These are phyloP conservation scores for Copidosoma floridanum DNA, from an alignment of 1,140 invertebrate species.

Conservation along the genomic window DNA sequence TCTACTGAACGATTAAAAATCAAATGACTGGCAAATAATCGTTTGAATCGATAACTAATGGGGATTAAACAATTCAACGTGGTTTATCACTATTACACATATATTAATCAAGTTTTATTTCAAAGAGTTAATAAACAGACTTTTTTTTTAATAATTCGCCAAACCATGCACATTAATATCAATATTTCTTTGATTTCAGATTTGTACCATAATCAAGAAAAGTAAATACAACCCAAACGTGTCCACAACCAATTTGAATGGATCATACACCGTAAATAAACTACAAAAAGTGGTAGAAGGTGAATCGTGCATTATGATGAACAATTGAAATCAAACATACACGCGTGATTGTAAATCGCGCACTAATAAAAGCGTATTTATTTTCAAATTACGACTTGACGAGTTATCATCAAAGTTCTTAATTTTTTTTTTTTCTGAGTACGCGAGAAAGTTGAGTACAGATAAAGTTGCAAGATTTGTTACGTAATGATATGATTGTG, in stretches of 20 bases:
- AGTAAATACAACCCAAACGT: conserved; percentile 50
- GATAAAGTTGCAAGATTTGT: too few species aligned
- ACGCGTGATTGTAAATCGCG: conserved; percentile 25
- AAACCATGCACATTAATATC: too few species aligned
- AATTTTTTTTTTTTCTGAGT: conserved; percentile 48
- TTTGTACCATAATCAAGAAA: conserved; percentile 53
- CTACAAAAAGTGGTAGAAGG: conserved; percentile 44
- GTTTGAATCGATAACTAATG: too few species aligned
- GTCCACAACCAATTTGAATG: conserved; percentile 47
- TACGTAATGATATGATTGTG: conserved; percentile 26
- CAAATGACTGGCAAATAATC: too few species aligned
- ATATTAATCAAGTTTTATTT: too few species aligned
- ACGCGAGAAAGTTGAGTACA: conserved; percentile 28
- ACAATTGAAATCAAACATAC: conserved; percentile 42
- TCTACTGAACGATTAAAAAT: too few species aligned
- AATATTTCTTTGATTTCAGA: conserved; percentile 45
- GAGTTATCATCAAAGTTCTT: too few species aligned
- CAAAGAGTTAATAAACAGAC: too few species aligned
- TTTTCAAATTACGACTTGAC: conserved; percentile 45
- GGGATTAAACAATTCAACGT: too few species aligned
- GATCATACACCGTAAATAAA: conserved; percentile 43
- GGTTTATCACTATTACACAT: too few species aligned
- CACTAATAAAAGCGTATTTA: neutral
- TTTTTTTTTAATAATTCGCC: too few species aligned
- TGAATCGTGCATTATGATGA: conserved; percentile 44